These are phyloP conservation scores for Cordilura impudica DNA, from an alignment of 2,888 invertebrate species.

Conservation along the genomic window DNA sequence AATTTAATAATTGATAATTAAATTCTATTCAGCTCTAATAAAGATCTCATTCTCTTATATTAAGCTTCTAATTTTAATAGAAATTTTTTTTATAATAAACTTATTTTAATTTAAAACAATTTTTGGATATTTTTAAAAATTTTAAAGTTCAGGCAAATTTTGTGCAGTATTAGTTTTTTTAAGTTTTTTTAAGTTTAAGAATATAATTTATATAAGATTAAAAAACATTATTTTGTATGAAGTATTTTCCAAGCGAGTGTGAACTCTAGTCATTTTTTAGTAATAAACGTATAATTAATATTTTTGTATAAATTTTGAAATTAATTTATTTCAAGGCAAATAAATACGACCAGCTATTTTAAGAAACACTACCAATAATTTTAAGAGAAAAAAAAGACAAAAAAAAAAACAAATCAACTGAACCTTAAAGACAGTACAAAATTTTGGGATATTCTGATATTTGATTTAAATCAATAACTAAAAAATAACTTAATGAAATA, in stretches of 20 bases:
- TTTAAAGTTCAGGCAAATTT: slow-evolving; percentile 72
- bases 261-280: slow-evolving; percentile 73
- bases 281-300: background rate
- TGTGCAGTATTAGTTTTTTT: slow-evolving; percentile 74
- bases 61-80: background rate
- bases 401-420: slow-evolving; percentile 20
- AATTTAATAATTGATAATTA: no score
- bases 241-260: slow-evolving; percentile 70
- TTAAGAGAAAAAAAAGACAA: slow-evolving; percentile 32
- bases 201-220: slow-evolving; percentile 2
- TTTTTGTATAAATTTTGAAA: slow-evolving; percentile 1
- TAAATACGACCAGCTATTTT: slow-evolving; percentile 52
- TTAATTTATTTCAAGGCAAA: slow-evolving; percentile 5
- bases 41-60: slow-evolving; percentile 37
- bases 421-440: slow-evolving; percentile 56
- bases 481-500: background rate
- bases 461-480: background rate
- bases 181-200: slow-evolving; percentile 65
- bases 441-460: slow-evolving; percentile 18
- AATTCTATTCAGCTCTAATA: slow-evolving; percentile 27
- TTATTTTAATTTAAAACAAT: background rate
- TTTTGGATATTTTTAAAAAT: slow-evolving; percentile 25
- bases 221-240: slow-evolving; percentile 14
- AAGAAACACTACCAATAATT: slow-evolving; percentile 56
- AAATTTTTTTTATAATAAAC: background rate